Conservation (phyloP, 2,113 vertebrate genomes). For the Lepus timidus region DNA sequence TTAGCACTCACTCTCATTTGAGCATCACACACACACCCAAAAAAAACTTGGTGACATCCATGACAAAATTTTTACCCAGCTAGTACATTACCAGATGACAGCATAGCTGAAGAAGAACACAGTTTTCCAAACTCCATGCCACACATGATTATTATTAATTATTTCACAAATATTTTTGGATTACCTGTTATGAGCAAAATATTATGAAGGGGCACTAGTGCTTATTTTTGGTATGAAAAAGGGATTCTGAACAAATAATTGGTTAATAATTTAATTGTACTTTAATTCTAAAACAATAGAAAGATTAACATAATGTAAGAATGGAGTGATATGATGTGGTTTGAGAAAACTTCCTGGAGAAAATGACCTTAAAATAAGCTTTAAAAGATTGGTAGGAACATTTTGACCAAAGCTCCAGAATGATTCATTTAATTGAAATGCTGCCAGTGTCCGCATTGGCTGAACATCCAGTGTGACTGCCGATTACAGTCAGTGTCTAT, state of each 20-base stretch:
- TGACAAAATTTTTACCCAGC: not conserved
- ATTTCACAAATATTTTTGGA: constrained; percentile 4
- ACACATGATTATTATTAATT: not conserved
- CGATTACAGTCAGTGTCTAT: constrained; percentile 45
- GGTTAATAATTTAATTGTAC: not conserved
- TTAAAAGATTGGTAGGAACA: not conserved
- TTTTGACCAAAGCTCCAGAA: not conserved
- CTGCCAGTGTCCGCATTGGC: not conserved
- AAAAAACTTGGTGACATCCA: not conserved
- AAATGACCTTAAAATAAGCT: constrained; percentile 25
- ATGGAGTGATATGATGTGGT: not conserved
- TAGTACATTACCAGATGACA: not conserved
- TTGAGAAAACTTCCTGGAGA: not conserved
- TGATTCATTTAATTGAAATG: constrained; percentile 45
- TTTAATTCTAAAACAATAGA: not conserved
- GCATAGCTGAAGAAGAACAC: not conserved
- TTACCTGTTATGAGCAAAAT: not conserved
- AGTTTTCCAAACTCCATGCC: not conserved
- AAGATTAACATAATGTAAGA: not conserved
- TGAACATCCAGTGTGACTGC: not conserved
- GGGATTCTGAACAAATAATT: not conserved
- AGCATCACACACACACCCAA: not conserved
- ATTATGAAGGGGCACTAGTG: not conserved
- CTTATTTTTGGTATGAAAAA: not conserved
- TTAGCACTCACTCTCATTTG: not conserved